Conservation (phyloP, 2,113 vertebrate species). For the Leptodactylus fuscus region DNA sequence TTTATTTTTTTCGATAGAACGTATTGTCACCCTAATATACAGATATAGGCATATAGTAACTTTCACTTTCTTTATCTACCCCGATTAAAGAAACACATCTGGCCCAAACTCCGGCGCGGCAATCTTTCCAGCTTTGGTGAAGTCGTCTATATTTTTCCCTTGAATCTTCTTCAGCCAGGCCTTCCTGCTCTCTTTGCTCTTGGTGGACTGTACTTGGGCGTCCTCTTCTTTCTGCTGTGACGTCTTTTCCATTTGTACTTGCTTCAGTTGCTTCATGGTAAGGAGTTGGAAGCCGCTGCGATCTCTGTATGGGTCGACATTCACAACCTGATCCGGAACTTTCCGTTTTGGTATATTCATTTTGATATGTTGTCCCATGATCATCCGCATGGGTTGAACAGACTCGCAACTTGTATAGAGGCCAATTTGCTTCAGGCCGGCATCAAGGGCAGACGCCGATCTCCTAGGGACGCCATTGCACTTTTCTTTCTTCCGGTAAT, state of each 20-base stretch:
- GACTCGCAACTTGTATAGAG: conserved; percentile 60
- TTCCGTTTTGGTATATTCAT: neutral
- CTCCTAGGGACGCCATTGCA: rapidly evolving
- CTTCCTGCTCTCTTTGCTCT: conserved; percentile 64
- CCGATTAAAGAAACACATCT: conserved; percentile 70
- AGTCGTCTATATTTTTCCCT: conserved; percentile 68
- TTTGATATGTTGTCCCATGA: neutral
- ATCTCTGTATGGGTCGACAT: conserved; percentile 63
- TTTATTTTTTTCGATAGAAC: no score
- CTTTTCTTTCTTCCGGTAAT: neutral
- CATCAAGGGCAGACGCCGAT: neutral
- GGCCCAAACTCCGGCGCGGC: conserved; percentile 73
- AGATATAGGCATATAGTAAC: no score
- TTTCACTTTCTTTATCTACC: no score
- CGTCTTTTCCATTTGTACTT: conserved; percentile 42
- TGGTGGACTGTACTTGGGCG: neutral
- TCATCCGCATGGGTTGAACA: conserved; percentile 41
- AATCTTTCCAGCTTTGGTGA: conserved; percentile 68
- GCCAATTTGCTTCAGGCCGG: rapidly evolving
- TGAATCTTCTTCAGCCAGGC: conserved; percentile 71
- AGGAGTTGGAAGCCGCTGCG: conserved; percentile 68
- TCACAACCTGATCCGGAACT: rapidly evolving
- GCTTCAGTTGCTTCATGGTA: conserved; percentile 71
- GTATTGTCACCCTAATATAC: no score
- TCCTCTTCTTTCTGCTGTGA: conserved; percentile 59